Conservation (phyloP, 1,140 invertebrate species). For the Aricia agestis region DNA sequence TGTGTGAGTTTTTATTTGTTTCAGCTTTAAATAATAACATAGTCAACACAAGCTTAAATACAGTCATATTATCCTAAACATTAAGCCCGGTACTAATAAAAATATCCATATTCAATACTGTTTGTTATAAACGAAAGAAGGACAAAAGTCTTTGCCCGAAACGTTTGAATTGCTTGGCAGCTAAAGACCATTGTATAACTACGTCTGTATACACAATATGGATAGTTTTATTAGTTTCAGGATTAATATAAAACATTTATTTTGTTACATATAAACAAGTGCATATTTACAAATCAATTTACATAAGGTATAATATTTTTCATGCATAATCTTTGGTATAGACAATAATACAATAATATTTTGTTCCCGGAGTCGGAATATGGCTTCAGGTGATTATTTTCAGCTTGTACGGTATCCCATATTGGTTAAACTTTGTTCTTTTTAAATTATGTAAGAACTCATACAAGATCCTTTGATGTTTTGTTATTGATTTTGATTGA, state of each 20-base stretch:
- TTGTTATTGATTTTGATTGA: neutral
- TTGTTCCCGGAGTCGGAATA: slow-evolving; percentile 41
- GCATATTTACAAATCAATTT: slow-evolving; percentile 35
- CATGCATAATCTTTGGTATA: slow-evolving; percentile 63
- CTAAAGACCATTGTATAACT: too few species aligned
- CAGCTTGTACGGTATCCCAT: slow-evolving; percentile 25
- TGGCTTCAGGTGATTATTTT: slow-evolving; percentile 49
- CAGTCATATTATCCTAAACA: too few species aligned
- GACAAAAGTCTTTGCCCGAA: too few species aligned
- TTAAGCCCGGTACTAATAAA: too few species aligned
- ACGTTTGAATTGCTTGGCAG: too few species aligned
- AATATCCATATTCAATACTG: too few species aligned
- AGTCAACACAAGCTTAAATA: too few species aligned
- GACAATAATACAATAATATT: slow-evolving; percentile 61
- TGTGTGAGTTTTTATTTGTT: too few species aligned
- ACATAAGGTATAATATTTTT: slow-evolving; percentile 31
- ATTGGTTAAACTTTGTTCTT: slow-evolving; percentile 21
- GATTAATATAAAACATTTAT: neutral
- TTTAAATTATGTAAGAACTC: slow-evolving; percentile 16
- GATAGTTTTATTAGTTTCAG: too few species aligned
- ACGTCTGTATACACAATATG: too few species aligned
- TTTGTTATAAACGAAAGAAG: too few species aligned
- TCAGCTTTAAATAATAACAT: too few species aligned
- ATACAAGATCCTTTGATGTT: slow-evolving; percentile 7
- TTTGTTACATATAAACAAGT: slow-evolving; percentile 31